A percentile compares a stretch with the other conserved stretches of the same genome.
Evolutionary conservation across 2,113 vertebrate genomes (phyloP).

Genomic region (Chamaea fasciata): DNA sequence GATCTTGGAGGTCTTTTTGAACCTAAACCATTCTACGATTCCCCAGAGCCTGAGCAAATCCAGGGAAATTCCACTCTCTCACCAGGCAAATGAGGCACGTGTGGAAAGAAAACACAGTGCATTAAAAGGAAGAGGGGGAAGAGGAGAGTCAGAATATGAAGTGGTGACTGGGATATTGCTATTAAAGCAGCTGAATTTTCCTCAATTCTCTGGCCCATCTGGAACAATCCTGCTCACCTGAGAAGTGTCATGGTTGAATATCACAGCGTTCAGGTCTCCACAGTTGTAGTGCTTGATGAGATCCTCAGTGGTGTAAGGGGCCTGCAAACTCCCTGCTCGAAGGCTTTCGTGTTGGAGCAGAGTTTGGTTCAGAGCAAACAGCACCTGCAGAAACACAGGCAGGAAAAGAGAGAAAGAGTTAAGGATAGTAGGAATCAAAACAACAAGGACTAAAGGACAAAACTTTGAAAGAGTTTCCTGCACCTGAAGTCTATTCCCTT

Average conservation of each 20-base stretch:
- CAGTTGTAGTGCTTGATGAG: conserved; percentile 91
- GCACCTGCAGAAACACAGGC: conserved; percentile 69
- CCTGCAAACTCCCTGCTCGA: conserved; percentile 82
- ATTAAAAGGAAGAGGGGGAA: not conserved
- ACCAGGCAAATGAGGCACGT: not conserved
- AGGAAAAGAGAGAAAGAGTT: not conserved
- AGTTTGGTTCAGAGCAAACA: conserved; percentile 88
- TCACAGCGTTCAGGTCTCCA: conserved; percentile 84
- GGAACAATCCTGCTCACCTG: conserved; percentile 70
- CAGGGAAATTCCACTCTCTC: not conserved
- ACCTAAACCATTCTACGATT: not conserved
- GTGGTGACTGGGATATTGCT: not conserved
- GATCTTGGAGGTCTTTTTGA: not conserved
- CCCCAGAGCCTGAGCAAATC: not conserved
- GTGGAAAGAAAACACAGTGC: not conserved
- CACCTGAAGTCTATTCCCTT: not conserved
- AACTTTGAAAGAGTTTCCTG: not conserved
- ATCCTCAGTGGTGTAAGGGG: conserved; percentile 83
- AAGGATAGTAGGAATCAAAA: not conserved
- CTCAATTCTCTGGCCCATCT: not conserved
- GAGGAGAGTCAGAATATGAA: not conserved
- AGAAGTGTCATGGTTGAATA: conserved; percentile 88
- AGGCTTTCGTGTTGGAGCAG: conserved; percentile 85
- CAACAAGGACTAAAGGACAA: not conserved
- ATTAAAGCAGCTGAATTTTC: not conserved